Evolutionary conservation across 2,888 invertebrate genomes (phyloP).

Genomic region (Liodrosophila aerea): DNA sequence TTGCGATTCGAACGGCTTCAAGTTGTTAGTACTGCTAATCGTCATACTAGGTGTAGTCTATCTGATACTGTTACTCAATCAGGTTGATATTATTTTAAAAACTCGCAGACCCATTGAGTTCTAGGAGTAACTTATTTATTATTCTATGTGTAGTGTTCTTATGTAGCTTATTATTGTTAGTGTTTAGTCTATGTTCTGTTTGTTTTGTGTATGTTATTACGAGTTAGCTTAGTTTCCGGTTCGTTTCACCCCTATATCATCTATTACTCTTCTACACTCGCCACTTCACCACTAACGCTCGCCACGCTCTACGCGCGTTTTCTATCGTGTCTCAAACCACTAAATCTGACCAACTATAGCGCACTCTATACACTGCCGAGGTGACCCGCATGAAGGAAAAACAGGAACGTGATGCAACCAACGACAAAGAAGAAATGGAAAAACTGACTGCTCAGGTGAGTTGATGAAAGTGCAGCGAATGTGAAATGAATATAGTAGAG

Average conservation of each 20-base stretch:
- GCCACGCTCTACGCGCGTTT: conserved; percentile 8
- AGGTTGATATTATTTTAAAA: conserved; percentile 21
- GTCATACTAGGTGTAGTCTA: conserved; percentile 1
- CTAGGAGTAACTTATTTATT: conserved; percentile 7
- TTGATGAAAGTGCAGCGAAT: neutral
- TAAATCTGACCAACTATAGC: conserved; percentile 64
- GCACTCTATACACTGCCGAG: conserved; percentile 81
- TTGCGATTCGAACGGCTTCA: neutral
- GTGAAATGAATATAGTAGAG: too few species aligned
- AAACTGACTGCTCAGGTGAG: conserved; percentile 72
- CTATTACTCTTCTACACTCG: conserved; percentile 4
- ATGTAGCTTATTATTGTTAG: neutral
- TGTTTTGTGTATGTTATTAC: neutral
- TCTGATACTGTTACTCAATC: conserved; percentile 15
- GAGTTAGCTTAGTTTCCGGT: neutral
- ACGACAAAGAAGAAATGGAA: conserved; percentile 65
- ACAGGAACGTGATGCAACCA: conserved; percentile 77
- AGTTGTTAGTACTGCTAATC: conserved; percentile 2
- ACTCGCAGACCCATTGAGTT: conserved; percentile 24
- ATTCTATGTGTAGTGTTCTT: neutral
- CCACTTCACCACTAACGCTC: conserved; percentile 19
- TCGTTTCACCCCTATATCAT: neutral
- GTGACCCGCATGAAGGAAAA: conserved; percentile 80
- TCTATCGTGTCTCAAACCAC: conserved; percentile 21
- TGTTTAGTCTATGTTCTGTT: neutral